phyloP scores from a whole-genome alignment of 2,113 vertebrate genomes.

The Nyctereutes procyonoides region DNA sequence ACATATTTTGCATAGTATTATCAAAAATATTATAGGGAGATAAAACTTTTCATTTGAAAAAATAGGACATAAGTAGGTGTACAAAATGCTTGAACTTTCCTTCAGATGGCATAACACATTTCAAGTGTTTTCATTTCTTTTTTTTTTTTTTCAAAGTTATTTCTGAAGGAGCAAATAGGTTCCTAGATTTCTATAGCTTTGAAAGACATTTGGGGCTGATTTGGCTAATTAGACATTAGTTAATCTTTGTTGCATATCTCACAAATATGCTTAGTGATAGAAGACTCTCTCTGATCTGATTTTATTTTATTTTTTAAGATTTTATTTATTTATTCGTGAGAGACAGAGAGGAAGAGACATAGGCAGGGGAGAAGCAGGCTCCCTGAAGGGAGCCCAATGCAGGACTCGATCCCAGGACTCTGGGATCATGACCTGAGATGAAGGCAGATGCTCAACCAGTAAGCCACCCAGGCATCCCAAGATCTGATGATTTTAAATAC shows the following conservation, averaged over 20 bases:
- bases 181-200: not conserved
- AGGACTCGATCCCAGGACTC: no score
- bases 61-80: not conserved
- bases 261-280: constrained; percentile 66
- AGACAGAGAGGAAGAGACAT: no score
- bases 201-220: constrained; percentile 48
- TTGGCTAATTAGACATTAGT: constrained; percentile 75
- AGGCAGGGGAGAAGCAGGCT: no score
- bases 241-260: constrained; percentile 62
- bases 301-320: no score
- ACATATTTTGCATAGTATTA: not conserved
- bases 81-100: constrained; percentile 3
- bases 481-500: constrained; percentile 42
- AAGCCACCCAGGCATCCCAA: no score
- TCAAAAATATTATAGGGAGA: not conserved
- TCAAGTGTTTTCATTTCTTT: not conserved
- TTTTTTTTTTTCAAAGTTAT: not conserved
- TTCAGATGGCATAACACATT: constrained; percentile 46
- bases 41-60: not conserved
- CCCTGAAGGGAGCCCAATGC: no score
- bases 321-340: no score
- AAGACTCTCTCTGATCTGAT: constrained; percentile 43
- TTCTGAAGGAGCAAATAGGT: not conserved
- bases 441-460: no score
- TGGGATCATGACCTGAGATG: no score